Percentiles rank a stretch among this genome's conserved stretches.
Evolutionary conservation across 2,113 vertebrate species (phyloP).

Genomic region (Vireo altiloquus): DNA sequence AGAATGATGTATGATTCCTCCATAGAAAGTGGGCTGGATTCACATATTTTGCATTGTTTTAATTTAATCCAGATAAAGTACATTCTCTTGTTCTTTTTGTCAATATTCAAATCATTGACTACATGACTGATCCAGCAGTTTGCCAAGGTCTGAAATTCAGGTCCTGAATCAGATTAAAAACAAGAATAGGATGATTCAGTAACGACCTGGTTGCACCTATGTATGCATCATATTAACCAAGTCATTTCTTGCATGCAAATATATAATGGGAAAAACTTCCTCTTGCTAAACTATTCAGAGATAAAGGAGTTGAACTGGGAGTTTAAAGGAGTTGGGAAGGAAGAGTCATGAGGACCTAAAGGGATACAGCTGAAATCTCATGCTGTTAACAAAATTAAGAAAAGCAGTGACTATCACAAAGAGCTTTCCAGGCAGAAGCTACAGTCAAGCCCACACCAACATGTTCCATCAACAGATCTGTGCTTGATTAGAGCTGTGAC

Average conservation of each 20-base stretch:
- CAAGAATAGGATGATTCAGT: not conserved
- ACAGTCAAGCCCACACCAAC: not conserved
- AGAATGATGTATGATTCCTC: not conserved
- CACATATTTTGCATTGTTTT: not conserved
- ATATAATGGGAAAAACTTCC: not conserved
- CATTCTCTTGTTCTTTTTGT: not conserved
- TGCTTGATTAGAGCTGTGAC: not conserved
- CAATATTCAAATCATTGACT: not conserved
- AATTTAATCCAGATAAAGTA: not conserved
- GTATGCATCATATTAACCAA: not conserved
- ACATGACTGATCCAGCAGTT: not conserved
- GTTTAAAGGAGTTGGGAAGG: not conserved
- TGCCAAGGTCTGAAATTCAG: not conserved
- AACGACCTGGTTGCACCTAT: not conserved
- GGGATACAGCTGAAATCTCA: not conserved
- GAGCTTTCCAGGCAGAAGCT: not conserved
- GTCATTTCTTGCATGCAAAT: not conserved
- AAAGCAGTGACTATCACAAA: not conserved
- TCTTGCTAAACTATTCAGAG: not conserved
- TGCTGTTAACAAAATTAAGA: not conserved
- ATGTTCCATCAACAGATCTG: not conserved
- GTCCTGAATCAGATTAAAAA: not conserved
- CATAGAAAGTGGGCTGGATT: not conserved
- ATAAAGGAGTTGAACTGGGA: not conserved
- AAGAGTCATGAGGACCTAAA: not conserved